Evolutionary conservation across 2,113 vertebrate genomes (phyloP), one percentile per base, ranked within the genome.

Genomic region (Rhinogobius similis): DNA sequence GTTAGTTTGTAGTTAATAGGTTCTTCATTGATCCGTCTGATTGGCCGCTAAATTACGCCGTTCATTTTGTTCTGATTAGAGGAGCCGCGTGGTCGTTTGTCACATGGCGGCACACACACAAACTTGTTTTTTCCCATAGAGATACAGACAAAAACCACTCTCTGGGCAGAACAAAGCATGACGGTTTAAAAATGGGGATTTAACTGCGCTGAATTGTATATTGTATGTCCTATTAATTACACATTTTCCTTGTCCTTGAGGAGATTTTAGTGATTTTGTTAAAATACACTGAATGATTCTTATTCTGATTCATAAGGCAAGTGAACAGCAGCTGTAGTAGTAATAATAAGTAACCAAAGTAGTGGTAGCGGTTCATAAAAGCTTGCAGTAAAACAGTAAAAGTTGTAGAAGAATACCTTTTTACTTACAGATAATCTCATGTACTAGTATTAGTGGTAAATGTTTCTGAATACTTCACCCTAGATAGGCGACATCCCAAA

Each of bases 21-120:
- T 79, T 82, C 70, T 72, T 62, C 50, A 81, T 86, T 24, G 78
- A 88, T 78, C 21, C 65, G 62, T 67, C 70, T 66, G 77, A 86
- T 81, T 85, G 82, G 82, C 82, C 79, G 67, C 43, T 78, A 78
- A 85, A 86, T 79, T 64, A 85, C 76, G 82, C 52, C 63, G 65
- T 67, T 9, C 8, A 29, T 66, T 78, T 77, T 72, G 32, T 26
- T 69, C 61, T 62, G 68, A 81, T 83, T 67, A 68, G 58, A 0
- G 26, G 68, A 59, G 67, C 68, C 76, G 66, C 48, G 65, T 27
- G 39, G 58, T 53, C 32, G 65, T 82, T 77, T 4, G 41, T 78
- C 67, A 78, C 0, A 0, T 24, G 61, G 23, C 32, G 11, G 18
- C 18, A 39, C 29, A 10, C 36, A 39, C 36, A 20, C 44, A n/a